Evolutionary conservation across 1,140 invertebrate genomes (phyloP), one percentile per base, ranked within the genome.

Genomic region (Archegozetes longisetosus): DNA sequence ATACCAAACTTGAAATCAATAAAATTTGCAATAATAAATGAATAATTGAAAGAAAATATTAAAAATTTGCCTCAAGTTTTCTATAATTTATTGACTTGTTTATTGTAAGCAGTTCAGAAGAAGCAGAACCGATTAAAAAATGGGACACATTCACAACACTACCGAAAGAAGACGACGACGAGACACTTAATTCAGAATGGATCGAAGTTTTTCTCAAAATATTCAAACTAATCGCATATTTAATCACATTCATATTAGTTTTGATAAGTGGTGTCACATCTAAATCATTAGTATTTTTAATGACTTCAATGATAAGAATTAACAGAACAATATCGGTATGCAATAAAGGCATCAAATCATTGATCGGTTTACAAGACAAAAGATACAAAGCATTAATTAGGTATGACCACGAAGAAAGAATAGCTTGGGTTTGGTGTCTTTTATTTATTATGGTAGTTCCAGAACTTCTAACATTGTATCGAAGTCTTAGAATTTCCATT

Each of bases 81-180:
- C n/a, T n/a, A n/a, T n/a, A n/a, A n/a, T n/a, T n/a, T n/a, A n/a
- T n/a, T n/a, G n/a, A n/a, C n/a, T n/a, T n/a, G n/a, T n/a, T n/a
- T n/a, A n/a, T n/a, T n/a, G n/a, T n/a, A n/a, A n/a, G n/a, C n/a
- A n/a, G n/a, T n/a, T n/a, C n/a, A n/a, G n/a, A n/a, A n/a, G n/a
- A n/a, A n/a, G n/a, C n/a, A n/a, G n/a, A n/a, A n/a, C n/a, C n/a
- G n/a, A n/a, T n/a, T n/a, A n/a, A n/a, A n/a, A n/a, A n/a, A n/a
- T 93, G 89, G 89, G 88, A 94, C 77, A 86, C 91, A 17, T 94
- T 94, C 75, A 76, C 87, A 69, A 84, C 88, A 71, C 83, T 88
- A 55, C 88, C 88, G 3, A 82, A 82, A 60, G 88, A 89, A 71
- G 80, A 82, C 68, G 86, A 89, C 70, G 86, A 84, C 63, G 85